Conservation (phyloP, 1,140 invertebrate genomes). For the Penaeus indicus region DNA sequence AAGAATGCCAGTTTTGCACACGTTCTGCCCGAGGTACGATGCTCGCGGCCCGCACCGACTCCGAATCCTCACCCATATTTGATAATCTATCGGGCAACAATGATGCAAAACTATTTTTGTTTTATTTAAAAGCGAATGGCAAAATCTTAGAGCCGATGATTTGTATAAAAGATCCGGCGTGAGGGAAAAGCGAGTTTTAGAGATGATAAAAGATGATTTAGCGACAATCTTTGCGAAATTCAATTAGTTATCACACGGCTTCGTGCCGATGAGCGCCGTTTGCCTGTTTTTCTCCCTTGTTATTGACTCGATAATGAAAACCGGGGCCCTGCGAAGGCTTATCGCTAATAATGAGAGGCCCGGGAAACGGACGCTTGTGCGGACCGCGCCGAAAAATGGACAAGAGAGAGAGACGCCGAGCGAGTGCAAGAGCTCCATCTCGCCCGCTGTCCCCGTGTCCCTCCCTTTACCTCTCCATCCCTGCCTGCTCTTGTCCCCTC, state of each 20-base stretch:
- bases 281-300: conserved; percentile 29
- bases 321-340: conserved; percentile 27
- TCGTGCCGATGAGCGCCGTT: not conserved
- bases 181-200: not conserved
- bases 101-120: no score
- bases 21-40: conserved; percentile 41
- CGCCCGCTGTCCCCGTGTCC: not conserved
- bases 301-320: conserved; percentile 37
- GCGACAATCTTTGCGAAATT: conserved; percentile 7
- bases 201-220: not conserved
- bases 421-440: no score
- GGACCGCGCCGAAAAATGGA: not conserved
- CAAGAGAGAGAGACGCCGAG: not conserved
- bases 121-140: no score
- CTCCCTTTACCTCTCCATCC: not conserved
- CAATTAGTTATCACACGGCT: conserved; percentile 26
- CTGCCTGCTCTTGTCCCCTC: no score
- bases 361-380: not conserved
- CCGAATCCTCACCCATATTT: no score
- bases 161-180: no score
- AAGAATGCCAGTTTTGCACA: conserved; percentile 57
- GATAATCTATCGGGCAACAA: no score
- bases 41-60: not conserved
- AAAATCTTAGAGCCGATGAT: no score
- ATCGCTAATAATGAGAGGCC: conserved; percentile 36